Evolutionary conservation across 2,888 invertebrate genomes (phyloP).

Genomic region (Aethes cnicana): DNA sequence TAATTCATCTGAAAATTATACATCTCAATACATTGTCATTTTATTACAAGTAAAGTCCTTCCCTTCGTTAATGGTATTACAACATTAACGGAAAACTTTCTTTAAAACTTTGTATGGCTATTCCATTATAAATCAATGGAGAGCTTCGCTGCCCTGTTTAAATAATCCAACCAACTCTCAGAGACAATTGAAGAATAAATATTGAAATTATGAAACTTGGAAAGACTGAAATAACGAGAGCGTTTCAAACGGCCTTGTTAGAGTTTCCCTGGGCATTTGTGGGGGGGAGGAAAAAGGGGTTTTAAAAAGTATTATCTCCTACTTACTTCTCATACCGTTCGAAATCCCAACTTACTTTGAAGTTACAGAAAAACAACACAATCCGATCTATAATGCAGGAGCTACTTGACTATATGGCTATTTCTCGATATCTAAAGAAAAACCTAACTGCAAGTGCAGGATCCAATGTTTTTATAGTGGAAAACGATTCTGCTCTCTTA

Average conservation of each 20-base stretch:
- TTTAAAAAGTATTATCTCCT: no score
- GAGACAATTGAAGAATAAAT: not conserved
- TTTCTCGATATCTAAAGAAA: no score
- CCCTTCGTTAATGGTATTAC: no score
- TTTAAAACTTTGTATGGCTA: not conserved
- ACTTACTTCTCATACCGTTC: not conserved
- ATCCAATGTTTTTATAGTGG: not conserved
- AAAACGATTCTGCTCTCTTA: not conserved
- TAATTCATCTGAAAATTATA: no score
- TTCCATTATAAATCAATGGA: slow-evolving; percentile 5
- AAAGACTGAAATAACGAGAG: not conserved
- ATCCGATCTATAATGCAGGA: no score
- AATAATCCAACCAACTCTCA: not conserved
- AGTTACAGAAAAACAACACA: no score
- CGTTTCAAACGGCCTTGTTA: not conserved
- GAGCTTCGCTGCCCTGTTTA: slow-evolving; percentile 1
- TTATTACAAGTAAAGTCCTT: no score
- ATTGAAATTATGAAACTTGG: not conserved
- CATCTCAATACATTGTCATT: no score
- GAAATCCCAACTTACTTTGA: not conserved
- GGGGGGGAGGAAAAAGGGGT: not conserved
- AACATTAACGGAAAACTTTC: not conserved
- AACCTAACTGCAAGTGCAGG: not conserved
- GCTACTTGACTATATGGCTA: no score
- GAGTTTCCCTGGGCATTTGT: not conserved